Percentiles rank a stretch among this genome's conserved stretches.
These are phyloP conservation scores for Campodea augens DNA, from an alignment of 1,140 invertebrate genomes.

Conservation along the genomic window DNA sequence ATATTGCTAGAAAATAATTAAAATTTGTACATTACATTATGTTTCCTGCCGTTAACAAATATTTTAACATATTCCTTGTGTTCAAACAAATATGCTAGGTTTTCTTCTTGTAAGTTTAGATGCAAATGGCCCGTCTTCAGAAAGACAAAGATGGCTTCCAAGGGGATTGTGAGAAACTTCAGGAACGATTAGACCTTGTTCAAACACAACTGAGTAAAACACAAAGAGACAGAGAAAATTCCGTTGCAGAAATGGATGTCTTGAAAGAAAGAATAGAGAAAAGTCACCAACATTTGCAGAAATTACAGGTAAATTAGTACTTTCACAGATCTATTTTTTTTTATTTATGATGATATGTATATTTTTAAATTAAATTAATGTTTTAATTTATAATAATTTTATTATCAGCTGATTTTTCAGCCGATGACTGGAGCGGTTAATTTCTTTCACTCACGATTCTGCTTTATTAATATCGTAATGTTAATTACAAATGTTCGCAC, in stretches of 20 bases:
- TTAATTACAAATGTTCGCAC: too few relatives aligned
- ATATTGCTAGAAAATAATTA: too few relatives aligned
- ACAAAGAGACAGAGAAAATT: slow-evolving; percentile 64
- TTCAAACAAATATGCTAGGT: too few relatives aligned
- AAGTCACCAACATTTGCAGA: slow-evolving; percentile 58
- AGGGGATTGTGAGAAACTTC: slow-evolving; percentile 57
- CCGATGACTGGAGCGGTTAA: too few relatives aligned
- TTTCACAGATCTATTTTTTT: slow-evolving; percentile 2
- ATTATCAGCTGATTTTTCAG: too few relatives aligned
- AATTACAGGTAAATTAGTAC: slow-evolving; percentile 39
- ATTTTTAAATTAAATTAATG: not conserved
- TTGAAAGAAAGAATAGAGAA: slow-evolving; percentile 77
- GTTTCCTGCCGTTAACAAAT: too few relatives aligned
- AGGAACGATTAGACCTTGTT: slow-evolving; percentile 57
- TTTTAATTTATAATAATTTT: slow-evolving; percentile 1
- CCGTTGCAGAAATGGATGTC: slow-evolving; percentile 63
- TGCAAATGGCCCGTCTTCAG: slow-evolving; percentile 51
- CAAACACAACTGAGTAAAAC: slow-evolving; percentile 57
- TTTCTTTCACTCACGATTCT: too few relatives aligned
- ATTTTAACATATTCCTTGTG: too few relatives aligned
- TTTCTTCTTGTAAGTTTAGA: too few relatives aligned
- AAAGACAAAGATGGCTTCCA: slow-evolving; percentile 67
- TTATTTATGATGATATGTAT: slow-evolving; percentile 1
- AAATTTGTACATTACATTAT: too few relatives aligned
- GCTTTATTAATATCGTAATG: too few relatives aligned